Conservation (phyloP, 2,888 invertebrate genomes). For the Trissolcus brochymenae region DNA sequence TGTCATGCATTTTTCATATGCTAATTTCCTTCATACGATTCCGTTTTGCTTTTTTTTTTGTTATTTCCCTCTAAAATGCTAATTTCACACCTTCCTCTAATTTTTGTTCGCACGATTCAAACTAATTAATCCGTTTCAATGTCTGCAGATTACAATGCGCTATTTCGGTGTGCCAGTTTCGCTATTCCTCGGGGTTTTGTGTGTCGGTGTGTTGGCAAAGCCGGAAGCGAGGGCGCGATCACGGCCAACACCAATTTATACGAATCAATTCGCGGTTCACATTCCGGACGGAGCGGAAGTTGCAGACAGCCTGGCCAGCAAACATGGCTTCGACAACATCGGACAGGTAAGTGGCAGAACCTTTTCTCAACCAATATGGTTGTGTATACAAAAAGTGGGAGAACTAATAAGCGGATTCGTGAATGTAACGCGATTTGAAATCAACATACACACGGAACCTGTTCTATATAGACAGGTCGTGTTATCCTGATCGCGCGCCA, state of each 20-base stretch:
- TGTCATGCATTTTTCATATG: too few relatives aligned
- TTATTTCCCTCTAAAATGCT: too few relatives aligned
- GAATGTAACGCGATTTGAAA: too few relatives aligned
- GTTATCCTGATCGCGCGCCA: slow-evolving; percentile 22
- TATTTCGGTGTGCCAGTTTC: slow-evolving; percentile 64
- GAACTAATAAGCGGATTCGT: too few relatives aligned
- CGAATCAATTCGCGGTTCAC: slow-evolving; percentile 91
- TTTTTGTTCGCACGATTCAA: too few relatives aligned
- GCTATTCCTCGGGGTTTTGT: slow-evolving; percentile 64
- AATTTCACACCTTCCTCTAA: too few relatives aligned
- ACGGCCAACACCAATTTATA: slow-evolving; percentile 79
- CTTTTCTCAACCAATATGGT: not conserved
- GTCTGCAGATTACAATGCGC: slow-evolving; percentile 61
- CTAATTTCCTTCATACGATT: too few relatives aligned
- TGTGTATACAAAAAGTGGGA: too few relatives aligned
- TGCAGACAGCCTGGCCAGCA: slow-evolving; percentile 86
- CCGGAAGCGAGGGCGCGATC: slow-evolving; percentile 63
- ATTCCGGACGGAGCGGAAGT: slow-evolving; percentile 85
- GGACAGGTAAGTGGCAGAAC: slow-evolving; percentile 86
- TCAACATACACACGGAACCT: slow-evolving; percentile 1
- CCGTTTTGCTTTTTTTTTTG: too few relatives aligned
- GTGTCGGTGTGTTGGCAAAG: slow-evolving; percentile 60
- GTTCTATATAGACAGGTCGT: slow-evolving; percentile 19
- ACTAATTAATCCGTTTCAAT: not conserved
- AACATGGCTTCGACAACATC: slow-evolving; percentile 90